These are phyloP conservation scores for Salpingus planirostris DNA, from an alignment of 2,888 invertebrate species.

Conservation along the genomic window DNA sequence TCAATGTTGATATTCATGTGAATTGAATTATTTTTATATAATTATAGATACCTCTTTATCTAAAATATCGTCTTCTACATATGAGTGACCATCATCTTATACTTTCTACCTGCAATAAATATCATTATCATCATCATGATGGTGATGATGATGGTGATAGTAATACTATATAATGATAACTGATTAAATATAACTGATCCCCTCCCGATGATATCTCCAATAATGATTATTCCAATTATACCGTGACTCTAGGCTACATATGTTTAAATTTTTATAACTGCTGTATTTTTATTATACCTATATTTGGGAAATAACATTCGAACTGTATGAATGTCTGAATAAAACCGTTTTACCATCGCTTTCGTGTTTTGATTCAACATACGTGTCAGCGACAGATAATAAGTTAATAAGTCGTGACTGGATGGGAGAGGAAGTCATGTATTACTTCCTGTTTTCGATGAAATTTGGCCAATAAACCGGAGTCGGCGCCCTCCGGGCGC, in stretches of 20 bases:
- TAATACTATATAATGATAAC: too few species aligned
- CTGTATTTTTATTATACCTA: constrained; percentile 16
- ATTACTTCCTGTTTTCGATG: constrained; percentile 12
- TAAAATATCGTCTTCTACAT: constrained; percentile 16
- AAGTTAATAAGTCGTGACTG: too few species aligned
- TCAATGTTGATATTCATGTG: constrained; percentile 22
- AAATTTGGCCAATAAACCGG: constrained; percentile 15
- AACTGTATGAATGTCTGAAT: constrained; percentile 14
- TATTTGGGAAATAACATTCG: too few species aligned
- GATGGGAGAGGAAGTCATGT: constrained; percentile 9
- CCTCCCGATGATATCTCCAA: constrained; percentile 10
- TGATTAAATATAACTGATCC: too few species aligned
- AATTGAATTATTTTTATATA: constrained; percentile 25
- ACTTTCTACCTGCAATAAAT: constrained; percentile 11
- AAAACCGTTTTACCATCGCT: constrained; percentile 12
- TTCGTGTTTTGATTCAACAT: constrained; percentile 2
- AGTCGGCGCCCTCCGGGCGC: constrained; percentile 9
- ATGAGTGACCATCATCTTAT: constrained; percentile 15
- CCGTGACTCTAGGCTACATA: constrained; percentile 12
- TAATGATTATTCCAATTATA: too few species aligned
- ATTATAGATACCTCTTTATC: constrained; percentile 17
- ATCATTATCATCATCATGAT: too few species aligned
- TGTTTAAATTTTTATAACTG: constrained; percentile 15
- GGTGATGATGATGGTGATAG: too few species aligned
- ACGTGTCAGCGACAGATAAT: too few species aligned